These are phyloP conservation scores for Esperia sulphurella DNA, from an alignment of 2,888 invertebrate species.

Conservation along the genomic window DNA sequence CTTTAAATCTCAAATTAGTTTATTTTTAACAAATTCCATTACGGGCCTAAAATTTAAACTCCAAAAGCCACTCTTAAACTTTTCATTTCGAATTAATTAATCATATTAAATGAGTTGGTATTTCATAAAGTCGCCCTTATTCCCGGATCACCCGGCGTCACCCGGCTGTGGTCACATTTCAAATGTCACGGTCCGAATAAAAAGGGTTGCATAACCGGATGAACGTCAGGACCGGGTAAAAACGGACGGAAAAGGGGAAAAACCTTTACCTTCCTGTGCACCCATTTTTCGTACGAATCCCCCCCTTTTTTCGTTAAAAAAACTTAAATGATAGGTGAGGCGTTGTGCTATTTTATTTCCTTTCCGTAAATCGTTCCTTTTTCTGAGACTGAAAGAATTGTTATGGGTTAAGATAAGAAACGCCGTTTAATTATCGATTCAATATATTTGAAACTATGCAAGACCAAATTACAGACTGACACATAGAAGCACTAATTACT, in stretches of 20 bases:
- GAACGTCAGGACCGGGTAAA: not conserved
- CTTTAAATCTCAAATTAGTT: not conserved
- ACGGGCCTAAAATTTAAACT: not conserved
- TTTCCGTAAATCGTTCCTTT: too few relatives aligned
- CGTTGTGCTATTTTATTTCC: too few relatives aligned
- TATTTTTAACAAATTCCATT: not conserved
- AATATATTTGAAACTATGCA: too few relatives aligned
- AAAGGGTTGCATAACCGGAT: not conserved
- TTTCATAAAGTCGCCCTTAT: not conserved
- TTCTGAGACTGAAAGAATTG: too few relatives aligned
- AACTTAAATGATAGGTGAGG: not conserved
- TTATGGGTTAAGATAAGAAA: too few relatives aligned
- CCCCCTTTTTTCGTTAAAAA: not conserved
- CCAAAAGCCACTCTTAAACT: not conserved
- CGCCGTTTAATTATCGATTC: too few relatives aligned
- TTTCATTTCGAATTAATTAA: not conserved
- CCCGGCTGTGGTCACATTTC: not conserved
- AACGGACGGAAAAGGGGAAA: not conserved
- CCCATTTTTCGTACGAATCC: not conserved
- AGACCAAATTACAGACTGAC: too few relatives aligned
- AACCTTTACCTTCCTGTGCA: not conserved
- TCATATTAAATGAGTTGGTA: not conserved
- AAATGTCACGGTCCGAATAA: not conserved
- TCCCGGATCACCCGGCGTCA: not conserved
- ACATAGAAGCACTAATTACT: too few relatives aligned